Conservation (phyloP, 2,113 vertebrate genomes). For the Rutilus rutilus region DNA sequence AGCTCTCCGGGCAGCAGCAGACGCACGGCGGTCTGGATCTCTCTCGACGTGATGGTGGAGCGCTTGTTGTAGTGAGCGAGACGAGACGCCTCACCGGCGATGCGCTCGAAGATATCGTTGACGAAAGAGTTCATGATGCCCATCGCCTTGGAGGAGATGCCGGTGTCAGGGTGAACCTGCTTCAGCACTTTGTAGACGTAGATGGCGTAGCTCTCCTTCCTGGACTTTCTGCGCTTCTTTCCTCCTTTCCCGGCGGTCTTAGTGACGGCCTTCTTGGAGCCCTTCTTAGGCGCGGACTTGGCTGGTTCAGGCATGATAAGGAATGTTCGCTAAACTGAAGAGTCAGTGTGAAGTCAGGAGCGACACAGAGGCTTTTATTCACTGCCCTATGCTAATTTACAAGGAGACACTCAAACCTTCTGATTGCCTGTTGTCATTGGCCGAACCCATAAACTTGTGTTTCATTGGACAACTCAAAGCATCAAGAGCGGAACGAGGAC, state of each 20-base stretch:
- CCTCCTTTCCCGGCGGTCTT: neutral
- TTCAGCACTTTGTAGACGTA: neutral
- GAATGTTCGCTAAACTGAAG: rapidly evolving
- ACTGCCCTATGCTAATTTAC: neutral
- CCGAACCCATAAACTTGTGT: no score
- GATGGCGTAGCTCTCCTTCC: neutral
- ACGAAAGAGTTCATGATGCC: conserved; percentile 72
- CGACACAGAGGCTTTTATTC: neutral
- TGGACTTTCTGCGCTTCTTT: neutral
- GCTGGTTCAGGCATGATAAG: neutral
- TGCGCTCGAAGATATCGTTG: conserved; percentile 71
- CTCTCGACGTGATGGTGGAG: conserved; percentile 66
- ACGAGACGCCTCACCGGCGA: conserved; percentile 61
- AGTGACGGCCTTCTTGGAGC: neutral
- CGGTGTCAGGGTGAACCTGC: conserved; percentile 75
- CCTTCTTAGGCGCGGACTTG: neutral
- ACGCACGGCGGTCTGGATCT: no score
- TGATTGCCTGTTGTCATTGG: neutral
- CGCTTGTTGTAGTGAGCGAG: conserved; percentile 74
- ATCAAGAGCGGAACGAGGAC: no score
- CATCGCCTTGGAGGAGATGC: conserved; percentile 80
- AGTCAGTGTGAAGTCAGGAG: no score
- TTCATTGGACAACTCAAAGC: neutral
- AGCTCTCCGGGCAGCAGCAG: no score
- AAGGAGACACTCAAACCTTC: neutral